Base-by-base conservation (phyloP, 2,888 invertebrate species). In the Lottia gigantea region DNA sequence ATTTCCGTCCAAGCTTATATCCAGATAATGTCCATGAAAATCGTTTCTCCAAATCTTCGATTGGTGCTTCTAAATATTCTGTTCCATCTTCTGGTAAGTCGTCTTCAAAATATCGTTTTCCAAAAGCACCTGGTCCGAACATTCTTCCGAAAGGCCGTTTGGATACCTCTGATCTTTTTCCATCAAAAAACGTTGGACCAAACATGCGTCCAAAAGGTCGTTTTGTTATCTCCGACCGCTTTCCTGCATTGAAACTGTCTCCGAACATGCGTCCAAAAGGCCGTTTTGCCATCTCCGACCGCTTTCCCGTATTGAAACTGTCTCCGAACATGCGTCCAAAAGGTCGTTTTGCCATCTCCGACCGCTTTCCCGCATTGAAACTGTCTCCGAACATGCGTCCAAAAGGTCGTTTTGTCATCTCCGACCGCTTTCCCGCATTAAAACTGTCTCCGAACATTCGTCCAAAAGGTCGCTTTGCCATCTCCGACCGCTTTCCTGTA, bases 231-330 rank as follows among this genome's bases (percentile, higher is more conserved):
- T 40, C 40, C 55, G 55, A 55, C 14, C 55, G 55, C 55, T 55
- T 55, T 19, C 55, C 55, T 0, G 19, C 19, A 55, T 19, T 23
- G 14, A 55, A 55, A 23, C 19, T 19, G 11, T 19, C 19, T 55
- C 55, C 55, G 19, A 55, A 55, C 55, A 55, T 55, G 19, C 55
- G 55, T 23, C 55, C 55, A 55, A 55, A 55, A 15, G 55, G 55
- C 14, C 55, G 55, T 14, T 55, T 55, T 19, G 55, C 19, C 55
- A 12, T 55, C 23, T 55, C 55, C 14, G 55, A 55, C 23, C 55
- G 7, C 55, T 55, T 55, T 0, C 55, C 55, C 8, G 3, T 19
- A 55, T 19, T 12, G 19, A 23, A 55, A 3, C 19, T 55, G 2
- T 11, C 19, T 12, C 55, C 55, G 19, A 55, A 55, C 55, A 55